Percentiles rank a stretch among this genome's conserved stretches.
Conservation (phyloP, 2,797 vertebrate species). For the Tarsius wallacei region DNA sequence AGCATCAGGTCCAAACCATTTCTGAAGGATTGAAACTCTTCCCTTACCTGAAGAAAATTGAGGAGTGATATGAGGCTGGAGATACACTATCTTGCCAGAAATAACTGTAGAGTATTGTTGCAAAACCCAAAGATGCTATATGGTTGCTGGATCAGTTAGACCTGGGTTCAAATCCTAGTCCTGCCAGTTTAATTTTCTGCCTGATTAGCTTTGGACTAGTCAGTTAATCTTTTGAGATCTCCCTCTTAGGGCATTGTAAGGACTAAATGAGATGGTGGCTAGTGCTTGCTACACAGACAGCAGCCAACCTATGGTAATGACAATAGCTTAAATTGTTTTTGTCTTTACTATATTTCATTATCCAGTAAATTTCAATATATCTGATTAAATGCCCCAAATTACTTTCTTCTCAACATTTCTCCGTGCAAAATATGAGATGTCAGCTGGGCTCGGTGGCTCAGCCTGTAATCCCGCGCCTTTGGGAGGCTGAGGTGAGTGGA, state of each 20-base stretch:
- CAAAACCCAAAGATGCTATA: neutral
- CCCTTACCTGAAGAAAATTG: neutral
- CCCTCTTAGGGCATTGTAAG: neutral
- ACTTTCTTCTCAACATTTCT: constrained; percentile 4
- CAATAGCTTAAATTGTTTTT: neutral
- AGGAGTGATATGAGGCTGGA: neutral
- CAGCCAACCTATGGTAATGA: neutral
- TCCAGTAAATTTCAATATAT: neutral
- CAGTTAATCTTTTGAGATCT: neutral
- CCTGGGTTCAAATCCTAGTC: neutral
- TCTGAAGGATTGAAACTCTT: neutral
- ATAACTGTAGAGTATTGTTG: too few species aligned
- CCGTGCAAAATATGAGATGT: neutral
- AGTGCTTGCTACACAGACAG: neutral
- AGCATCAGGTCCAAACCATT: neutral
- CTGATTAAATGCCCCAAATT: neutral
- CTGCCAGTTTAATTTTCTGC: neutral
- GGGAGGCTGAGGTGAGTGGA: too few species aligned
- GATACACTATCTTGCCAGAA: neutral
- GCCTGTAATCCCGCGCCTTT: too few species aligned
- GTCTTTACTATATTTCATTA: neutral
- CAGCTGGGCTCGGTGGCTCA: too few species aligned
- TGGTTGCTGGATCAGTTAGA: neutral
- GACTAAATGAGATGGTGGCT: neutral
- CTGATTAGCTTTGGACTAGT: neutral